Evolutionary conservation across 2,113 vertebrate species (phyloP), one percentile per base, ranked within the genome.

Genomic region (Pteropus alecto): DNA sequence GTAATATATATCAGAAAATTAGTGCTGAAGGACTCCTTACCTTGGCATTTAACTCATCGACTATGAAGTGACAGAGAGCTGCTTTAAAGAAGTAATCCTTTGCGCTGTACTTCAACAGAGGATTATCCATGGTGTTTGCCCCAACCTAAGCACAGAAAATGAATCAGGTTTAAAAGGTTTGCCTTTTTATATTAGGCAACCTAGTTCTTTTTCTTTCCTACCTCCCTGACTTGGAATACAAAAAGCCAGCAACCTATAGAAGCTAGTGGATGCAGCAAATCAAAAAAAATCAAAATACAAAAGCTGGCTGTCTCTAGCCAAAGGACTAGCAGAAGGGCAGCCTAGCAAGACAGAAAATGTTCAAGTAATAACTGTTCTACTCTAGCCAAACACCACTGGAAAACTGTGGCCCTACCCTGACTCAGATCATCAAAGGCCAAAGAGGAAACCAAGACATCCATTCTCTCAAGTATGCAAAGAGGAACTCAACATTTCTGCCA

Each of bases 41-140:
- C 99, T 99, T 99, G 0, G 99, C 99, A 6, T 99, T 99, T 96
- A 99, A 98, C 97, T 99, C 99, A 41, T 99, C 99, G 30, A 99
- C 99, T 0, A 99, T 99, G 98, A 99, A 99, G 97, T 99, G 99
- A 93, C 99, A 99, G 67, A 99, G 99, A 0, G 99, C 99, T 0
- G 99, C 99, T 98, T 99, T 99, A 98, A 99, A 99, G 99, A 99
- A 99, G 97, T 99, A 99, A 95, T 99, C 99, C 96, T 99, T 99
- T 30, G 99, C 99, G 35, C 99, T 99, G 96, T 99, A 99, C 98
- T 99, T 99, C 97, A 99, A 98, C 96, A 99, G 91, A 4, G 99
- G 99, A 77, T 99, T 99, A 97, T 99, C 99, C 99, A 99, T 99
- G 0, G 99, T 99, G 98, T 99, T 99, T 33, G 99, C 98, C 77